Conservation (phyloP, 2,888 invertebrate species). For the Nomada ruficornis region DNA sequence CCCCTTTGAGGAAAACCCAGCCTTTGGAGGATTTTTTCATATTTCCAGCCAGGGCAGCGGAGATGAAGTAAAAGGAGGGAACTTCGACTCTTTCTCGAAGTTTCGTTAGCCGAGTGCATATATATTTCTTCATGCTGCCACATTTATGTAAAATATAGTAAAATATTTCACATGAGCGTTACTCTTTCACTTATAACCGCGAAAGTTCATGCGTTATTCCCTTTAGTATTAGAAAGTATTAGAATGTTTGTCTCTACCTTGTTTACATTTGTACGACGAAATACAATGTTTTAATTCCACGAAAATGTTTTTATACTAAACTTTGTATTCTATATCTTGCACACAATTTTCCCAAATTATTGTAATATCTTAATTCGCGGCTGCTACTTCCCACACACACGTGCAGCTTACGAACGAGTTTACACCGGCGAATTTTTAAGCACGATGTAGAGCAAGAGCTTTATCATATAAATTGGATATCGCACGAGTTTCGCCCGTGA, state of each 20-base stretch:
- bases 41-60: background rate
- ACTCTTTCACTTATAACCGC: background rate
- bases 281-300: background rate
- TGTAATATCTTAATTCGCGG: background rate
- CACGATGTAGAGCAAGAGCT: background rate
- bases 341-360: background rate
- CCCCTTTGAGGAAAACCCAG: background rate
- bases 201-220: background rate
- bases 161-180: background rate
- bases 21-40: conserved; percentile 3
- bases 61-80: background rate
- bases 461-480: conserved; percentile 28
- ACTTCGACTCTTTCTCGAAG: background rate
- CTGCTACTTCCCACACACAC: background rate
- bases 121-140: background rate
- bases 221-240: conserved; percentile 16
- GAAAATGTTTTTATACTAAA: background rate
- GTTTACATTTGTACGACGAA: no score
- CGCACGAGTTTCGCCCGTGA: background rate
- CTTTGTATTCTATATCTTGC: background rate
- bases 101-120: background rate
- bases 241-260: background rate
- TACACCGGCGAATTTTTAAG: background rate
- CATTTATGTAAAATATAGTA: conserved; percentile 4
- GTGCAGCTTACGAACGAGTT: background rate